phyloP scores from a whole-genome alignment of 2,888 invertebrate genomes.

The Diarsia dahlii region DNA sequence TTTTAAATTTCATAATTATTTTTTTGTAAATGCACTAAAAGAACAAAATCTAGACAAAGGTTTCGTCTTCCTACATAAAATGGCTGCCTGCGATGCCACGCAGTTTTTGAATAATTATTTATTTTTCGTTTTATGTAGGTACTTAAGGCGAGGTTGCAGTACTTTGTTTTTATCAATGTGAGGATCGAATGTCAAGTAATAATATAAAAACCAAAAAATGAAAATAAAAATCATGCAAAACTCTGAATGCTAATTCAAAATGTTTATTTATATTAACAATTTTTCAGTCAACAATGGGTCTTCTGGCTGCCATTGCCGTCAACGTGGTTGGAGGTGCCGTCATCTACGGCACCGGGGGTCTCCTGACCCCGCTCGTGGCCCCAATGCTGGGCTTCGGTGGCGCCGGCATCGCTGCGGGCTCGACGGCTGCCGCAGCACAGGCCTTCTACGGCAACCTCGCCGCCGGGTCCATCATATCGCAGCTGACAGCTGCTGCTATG shows the following conservation, averaged over 20 bases:
- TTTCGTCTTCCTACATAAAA: not conserved
- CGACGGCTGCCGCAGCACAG: slow-evolving; percentile 81
- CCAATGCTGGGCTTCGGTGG: slow-evolving; percentile 80
- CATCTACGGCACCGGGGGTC: slow-evolving; percentile 79
- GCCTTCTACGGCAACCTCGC: slow-evolving; percentile 81
- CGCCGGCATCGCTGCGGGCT: slow-evolving; percentile 79
- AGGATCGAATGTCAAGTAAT: too few species aligned
- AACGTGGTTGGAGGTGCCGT: slow-evolving; percentile 75
- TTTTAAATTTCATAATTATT: not conserved
- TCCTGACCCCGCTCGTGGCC: slow-evolving; percentile 76
- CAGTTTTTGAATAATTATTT: too few species aligned
- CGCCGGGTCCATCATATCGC: slow-evolving; percentile 81
- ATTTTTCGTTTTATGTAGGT: too few species aligned
- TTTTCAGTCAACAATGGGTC: slow-evolving; percentile 73
- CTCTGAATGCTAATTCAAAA: too few species aligned
- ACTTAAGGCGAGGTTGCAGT: too few species aligned
- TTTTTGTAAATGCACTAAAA: not conserved
- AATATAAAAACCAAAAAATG: too few species aligned
- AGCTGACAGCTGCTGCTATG: slow-evolving; percentile 83
- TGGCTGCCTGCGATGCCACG: not conserved
- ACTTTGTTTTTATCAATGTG: too few species aligned
- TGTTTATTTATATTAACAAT: slow-evolving; percentile 18
- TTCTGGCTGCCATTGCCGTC: slow-evolving; percentile 76
- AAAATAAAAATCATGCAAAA: too few species aligned
- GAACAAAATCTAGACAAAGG: not conserved